phyloP scores from a whole-genome alignment of 2,113 vertebrate species.

The Lophius piscatorius region DNA sequence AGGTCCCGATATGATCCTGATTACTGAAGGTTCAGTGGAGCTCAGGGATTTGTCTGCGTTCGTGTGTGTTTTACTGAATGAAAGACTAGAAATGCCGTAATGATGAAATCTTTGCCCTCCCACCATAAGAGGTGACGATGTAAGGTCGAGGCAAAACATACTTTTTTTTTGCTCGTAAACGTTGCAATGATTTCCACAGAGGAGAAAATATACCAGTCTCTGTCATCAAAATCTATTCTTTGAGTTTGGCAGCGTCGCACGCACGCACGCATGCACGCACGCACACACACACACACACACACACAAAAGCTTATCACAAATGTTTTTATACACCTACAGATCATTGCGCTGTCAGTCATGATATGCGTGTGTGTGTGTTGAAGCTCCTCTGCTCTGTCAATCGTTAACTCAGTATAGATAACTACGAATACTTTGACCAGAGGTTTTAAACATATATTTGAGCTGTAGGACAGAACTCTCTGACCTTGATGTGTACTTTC shows the following conservation, averaged over 20 bases:
- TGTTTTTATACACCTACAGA: conserved; percentile 46
- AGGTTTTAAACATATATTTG: conserved; percentile 40
- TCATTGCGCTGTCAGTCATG: conserved; percentile 46
- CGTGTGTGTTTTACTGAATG: conserved; percentile 21
- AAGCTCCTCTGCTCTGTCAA: conserved; percentile 64
- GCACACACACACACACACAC: conserved; percentile 9
- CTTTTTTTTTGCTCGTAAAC: background rate
- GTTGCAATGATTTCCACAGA: conserved; percentile 5
- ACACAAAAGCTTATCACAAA: conserved; percentile 44
- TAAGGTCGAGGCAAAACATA: background rate
- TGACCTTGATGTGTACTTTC: conserved; percentile 34
- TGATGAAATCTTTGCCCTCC: background rate
- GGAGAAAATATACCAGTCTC: background rate
- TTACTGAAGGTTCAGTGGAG: conserved; percentile 43
- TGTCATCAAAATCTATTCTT: background rate
- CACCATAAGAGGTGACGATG: background rate
- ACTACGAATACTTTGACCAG: conserved; percentile 72
- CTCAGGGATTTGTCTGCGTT: conserved; percentile 35
- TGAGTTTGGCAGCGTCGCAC: background rate
- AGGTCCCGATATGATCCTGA: conserved; percentile 40
- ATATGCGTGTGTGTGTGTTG: background rate
- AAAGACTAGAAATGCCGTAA: conserved; percentile 5
- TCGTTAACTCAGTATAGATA: conserved; percentile 68
- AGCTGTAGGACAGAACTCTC: conserved; percentile 29
- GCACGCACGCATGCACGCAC: background rate